Conservation (phyloP, 2,888 invertebrate species). For the Oligia latruncula region DNA sequence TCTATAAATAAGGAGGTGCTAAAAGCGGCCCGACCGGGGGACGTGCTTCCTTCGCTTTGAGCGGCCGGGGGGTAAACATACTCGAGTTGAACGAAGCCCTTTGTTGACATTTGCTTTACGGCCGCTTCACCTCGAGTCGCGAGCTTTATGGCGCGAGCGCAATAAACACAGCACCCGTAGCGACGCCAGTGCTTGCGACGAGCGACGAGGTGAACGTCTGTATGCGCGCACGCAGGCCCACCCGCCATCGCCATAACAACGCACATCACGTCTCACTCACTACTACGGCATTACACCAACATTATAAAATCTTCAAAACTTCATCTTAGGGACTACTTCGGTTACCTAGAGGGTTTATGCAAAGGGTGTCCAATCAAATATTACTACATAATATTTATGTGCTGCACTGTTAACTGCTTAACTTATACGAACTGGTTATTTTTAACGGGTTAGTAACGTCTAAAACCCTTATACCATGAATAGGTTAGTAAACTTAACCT, state of each 20-base stretch:
- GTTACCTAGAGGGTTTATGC: not conserved
- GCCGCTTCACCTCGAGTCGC: slow-evolving; percentile 78
- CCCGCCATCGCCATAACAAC: slow-evolving; percentile 60
- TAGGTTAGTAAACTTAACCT: not conserved
- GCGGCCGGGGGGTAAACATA: slow-evolving; percentile 87
- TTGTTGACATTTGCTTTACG: slow-evolving; percentile 89
- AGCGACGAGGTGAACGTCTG: slow-evolving; percentile 70
- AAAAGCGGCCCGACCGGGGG: slow-evolving; percentile 88
- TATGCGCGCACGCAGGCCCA: slow-evolving; percentile 46
- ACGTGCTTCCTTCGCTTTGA: slow-evolving; percentile 89
- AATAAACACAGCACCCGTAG: slow-evolving; percentile 76
- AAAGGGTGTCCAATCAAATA: not conserved
- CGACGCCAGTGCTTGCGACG: slow-evolving; percentile 64
- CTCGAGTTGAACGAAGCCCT: slow-evolving; percentile 82
- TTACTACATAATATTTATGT: not conserved
- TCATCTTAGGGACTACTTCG: not conserved
- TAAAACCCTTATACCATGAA: not conserved
- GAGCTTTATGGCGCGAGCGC: slow-evolving; percentile 79
- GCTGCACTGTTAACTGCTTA: not conserved
- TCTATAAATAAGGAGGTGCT: slow-evolving; percentile 90
- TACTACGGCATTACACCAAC: slow-evolving; percentile 35
- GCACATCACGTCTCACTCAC: slow-evolving; percentile 43
- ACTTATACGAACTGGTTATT: not conserved
- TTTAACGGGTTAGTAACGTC: not conserved
- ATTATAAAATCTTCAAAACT: slow-evolving; percentile 8